Conservation (phyloP, 2,113 vertebrate genomes). For the Synodontis membranacea region DNA sequence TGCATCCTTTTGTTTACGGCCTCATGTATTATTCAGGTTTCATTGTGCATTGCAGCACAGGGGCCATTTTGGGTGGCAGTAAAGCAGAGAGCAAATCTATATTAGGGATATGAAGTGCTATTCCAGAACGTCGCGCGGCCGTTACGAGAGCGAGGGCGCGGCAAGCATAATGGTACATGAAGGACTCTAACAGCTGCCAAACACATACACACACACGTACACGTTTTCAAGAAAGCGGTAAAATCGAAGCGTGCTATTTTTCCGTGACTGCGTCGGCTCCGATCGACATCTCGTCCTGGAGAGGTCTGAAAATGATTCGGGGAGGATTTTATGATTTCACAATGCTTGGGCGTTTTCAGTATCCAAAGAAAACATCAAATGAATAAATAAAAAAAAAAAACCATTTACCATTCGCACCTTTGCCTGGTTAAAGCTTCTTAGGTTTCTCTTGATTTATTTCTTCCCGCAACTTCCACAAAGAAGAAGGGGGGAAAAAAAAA, state of each 20-base stretch:
- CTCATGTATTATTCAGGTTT: slow-evolving; percentile 45
- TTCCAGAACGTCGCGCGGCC: slow-evolving; percentile 32
- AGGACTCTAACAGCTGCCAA: slow-evolving; percentile 35
- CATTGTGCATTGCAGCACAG: slow-evolving; percentile 28
- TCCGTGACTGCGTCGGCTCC: not conserved
- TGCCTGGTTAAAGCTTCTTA: not conserved
- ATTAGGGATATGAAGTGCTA: slow-evolving; percentile 21
- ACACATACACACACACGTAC: not conserved
- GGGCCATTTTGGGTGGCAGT: slow-evolving; percentile 39
- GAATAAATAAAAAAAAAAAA: not conserved
- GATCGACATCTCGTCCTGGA: too few relatives aligned
- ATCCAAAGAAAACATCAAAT: slow-evolving; percentile 43
- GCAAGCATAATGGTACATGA: slow-evolving; percentile 35
- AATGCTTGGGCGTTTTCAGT: not conserved
- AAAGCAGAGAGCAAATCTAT: slow-evolving; percentile 33
- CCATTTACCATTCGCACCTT: not conserved
- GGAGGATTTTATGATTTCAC: not conserved
- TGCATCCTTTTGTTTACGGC: slow-evolving; percentile 45
- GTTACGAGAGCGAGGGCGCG: slow-evolving; percentile 3
- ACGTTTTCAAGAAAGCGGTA: not conserved
- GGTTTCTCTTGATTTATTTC: slow-evolving; percentile 14
- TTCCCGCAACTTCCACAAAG: slow-evolving; percentile 14
- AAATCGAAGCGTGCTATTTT: not conserved
- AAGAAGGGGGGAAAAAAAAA: not conserved
- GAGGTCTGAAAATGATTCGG: not conserved